Evolutionary conservation across 2,888 invertebrate genomes (phyloP), one percentile per base, ranked within the genome.

Genomic region (Cantharis flavilabris): DNA sequence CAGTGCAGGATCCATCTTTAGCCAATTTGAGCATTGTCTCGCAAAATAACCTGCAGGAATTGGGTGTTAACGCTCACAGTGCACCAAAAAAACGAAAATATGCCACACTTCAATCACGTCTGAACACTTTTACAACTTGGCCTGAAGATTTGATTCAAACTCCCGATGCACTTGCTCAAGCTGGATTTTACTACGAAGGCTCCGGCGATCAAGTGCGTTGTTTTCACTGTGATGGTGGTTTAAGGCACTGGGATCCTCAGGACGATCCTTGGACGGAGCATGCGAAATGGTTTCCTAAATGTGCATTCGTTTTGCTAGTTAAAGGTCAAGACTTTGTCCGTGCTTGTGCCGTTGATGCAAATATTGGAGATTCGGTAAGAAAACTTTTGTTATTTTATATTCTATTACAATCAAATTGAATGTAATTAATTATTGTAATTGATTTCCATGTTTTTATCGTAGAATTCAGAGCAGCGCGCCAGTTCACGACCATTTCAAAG

Each of bases 201-300:
- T 89, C 89, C 20, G 92, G 91, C 69, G 95, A 95, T 87, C 93
- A 93, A 89, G 96, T 96, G 30, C 93, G 96, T 75, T 98, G 98
- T 88, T 98, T 97, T 89, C 96, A 96, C 89, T 98, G 98, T 88
- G 97, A 97, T 87, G 97, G 97, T 65, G 97, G 97, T 0, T 89
- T 98, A 70, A 92, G 95, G 81, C 94, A 95, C 86, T 98, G 98
- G 98, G 95, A 97, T 87, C 92, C 93, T 62, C 93, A 93, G 16
- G 98, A 98, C 87, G 94, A 95, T 85, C 97, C 97, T 0, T 98
- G 98, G 97, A 91, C 93, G 73, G 98, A 98, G 86, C 98, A 98
- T 89, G 97, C 97, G 11, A 92, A 94, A 83, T 98, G 97, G 97
- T 98, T 97, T 90, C 95, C 97, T 0, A 92, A 92, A 85, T 98